Base-by-base conservation (phyloP, 2,797 vertebrate species). In the Lacerta viridis region DNA sequence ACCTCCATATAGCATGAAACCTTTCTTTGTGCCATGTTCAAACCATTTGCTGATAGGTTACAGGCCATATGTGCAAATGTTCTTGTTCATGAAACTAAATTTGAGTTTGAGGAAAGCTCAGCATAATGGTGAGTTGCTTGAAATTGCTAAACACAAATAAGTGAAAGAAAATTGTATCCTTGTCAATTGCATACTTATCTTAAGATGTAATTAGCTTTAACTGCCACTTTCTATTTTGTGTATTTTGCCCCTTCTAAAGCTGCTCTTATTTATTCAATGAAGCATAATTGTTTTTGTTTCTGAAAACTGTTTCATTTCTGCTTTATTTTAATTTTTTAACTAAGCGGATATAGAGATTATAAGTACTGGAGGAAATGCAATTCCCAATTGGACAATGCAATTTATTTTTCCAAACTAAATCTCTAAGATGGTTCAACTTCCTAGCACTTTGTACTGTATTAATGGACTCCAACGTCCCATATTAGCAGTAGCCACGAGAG, bases 211-310 rank as follows among this genome's bases (percentile, higher is more conserved):
- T 89, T 88, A 88, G 7, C 81, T 92, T 61, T 85, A 89, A 88
- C 17, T 90, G 84, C 18, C 27, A 89, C 29, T 17, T 83, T 89
- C 84, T 55, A 84, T 90, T 92, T 93, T 1, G 17, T 89, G 43
- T 39, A 74, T 90, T 80, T 88, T 89, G 43, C 72, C 17, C 92
- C 90, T 87, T 90, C 27, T 87, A 91, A 91, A 86, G 75, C 87
- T 23, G 5, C 90, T 92, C 11, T 92, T 89, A 90, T 92, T 72
- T 89, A 87, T 64, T 82, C 90, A 87, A 86, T 87, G 2, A 89
- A 88, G 90, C 33, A 85, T 88, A 90, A 77, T 80, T 87, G 89
- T 76, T 85, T 55, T 77, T 46, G 55, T 64, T 85, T 85, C 15
- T 76, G 55, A 66, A 66, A 85, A 77, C 36, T 23, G 55, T 43